These are phyloP conservation scores for Sphenopsis melanotis DNA, from an alignment of 2,797 vertebrate genomes.

Conservation along the genomic window DNA sequence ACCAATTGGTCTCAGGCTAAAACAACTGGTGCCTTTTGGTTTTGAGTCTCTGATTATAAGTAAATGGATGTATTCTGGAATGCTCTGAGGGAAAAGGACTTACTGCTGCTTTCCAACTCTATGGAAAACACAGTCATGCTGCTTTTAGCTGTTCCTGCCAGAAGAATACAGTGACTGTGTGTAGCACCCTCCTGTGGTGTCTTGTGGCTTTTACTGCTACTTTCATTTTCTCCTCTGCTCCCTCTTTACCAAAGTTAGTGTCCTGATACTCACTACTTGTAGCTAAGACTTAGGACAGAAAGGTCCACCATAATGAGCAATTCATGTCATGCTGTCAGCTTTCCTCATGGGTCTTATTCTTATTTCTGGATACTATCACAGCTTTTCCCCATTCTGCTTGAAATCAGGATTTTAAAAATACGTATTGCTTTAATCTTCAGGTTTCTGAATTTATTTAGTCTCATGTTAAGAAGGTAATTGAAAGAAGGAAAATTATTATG, in stretches of 20 bases:
- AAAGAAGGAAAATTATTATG: background rate
- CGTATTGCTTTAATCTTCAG: background rate
- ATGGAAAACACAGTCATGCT: background rate
- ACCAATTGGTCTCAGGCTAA: background rate
- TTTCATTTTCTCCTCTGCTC: background rate
- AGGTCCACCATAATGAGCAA: background rate
- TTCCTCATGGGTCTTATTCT: background rate
- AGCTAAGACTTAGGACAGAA: background rate
- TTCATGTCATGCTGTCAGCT: background rate
- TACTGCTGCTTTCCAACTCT: background rate
- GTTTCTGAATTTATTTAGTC: background rate
- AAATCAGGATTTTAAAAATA: background rate
- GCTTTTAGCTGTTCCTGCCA: background rate
- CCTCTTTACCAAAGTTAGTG: background rate
- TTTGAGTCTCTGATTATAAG: background rate
- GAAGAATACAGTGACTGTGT: conserved; percentile 8
- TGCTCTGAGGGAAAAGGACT: background rate
- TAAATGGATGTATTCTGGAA: background rate
- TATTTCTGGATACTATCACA: background rate
- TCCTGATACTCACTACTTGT: background rate
- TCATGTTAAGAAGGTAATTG: background rate
- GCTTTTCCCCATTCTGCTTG: background rate
- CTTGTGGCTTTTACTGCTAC: conserved; percentile 22
- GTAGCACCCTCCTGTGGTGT: conserved; percentile 66
- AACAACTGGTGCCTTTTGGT: background rate